Evolutionary conservation across 2,113 vertebrate species (phyloP), one percentile per base, ranked within the genome.

Genomic region (Plestiodon gilberti): DNA sequence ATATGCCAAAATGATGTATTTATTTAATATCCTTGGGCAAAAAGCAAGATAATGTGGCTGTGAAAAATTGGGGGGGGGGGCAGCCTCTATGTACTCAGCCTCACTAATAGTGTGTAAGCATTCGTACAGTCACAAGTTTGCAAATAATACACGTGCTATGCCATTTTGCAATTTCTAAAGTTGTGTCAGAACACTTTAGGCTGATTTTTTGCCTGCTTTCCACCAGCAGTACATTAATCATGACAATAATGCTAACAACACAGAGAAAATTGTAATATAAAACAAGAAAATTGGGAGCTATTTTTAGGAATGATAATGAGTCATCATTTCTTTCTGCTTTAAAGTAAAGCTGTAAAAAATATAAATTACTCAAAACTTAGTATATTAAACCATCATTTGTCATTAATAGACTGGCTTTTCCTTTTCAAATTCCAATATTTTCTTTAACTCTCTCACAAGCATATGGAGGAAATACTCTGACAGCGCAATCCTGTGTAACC

Each of bases 151-250:
- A 52, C 0, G 85, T 55, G 69, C 55, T 52, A 87, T 59, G 23
- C 28, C 28, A 81, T 78, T 67, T 90, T 38, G 64, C 30, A 86
- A 65, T 86, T 90, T 86, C 89, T 90, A 86, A 85, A 86, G 81
- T 84, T 67, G 65, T 87, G 90, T 52, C 35, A 91, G 88, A 88
- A 62, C 88, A 55, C 86, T 77, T 76, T 30, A 90, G 82, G 4
- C 76, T 90, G 76, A 64, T 70, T 81, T 81, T 57, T 87, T 95
- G 90, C 14, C 88, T 92, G 79, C 48, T 88, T 78, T 88, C 35
- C 85, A 92, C 59, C 18, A 80, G 62, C 38, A 73, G 87, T 43
- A 40, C 79, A 84, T 94, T 91, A 92, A 94, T 95, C 91, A 93
- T 4, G 71, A 90, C 81, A 90, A 78, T 2, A 57, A 75, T 67